These are phyloP conservation scores for Drosophila ananassae DNA, from an alignment of 1,140 invertebrate genomes.

Conservation along the genomic window DNA sequence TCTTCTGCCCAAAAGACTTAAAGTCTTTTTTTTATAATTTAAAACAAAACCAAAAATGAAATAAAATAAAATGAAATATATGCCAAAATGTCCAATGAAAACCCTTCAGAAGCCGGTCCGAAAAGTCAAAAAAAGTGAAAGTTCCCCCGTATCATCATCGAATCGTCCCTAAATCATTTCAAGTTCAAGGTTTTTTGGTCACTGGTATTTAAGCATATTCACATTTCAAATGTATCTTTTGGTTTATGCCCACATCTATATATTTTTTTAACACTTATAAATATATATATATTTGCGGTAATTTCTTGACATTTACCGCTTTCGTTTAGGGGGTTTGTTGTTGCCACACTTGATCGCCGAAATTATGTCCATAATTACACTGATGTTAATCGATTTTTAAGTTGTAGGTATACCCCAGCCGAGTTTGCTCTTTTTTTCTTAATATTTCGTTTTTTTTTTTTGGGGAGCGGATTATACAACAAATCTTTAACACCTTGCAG, in stretches of 20 bases:
- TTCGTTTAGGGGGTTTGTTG: conserved; percentile 60
- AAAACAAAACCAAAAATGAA: conserved; percentile 4
- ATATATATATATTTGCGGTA: conserved; percentile 35
- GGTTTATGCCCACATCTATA: conserved; percentile 10
- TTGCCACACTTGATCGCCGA: conserved; percentile 68
- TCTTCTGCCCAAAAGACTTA: conserved; percentile 13
- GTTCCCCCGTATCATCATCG: conserved; percentile 2
- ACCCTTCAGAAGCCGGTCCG: conserved; percentile 52
- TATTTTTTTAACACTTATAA: conserved; percentile 5
- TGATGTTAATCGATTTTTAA: conserved; percentile 79
- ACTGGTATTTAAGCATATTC: conserved; percentile 59
- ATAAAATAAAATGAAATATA: not conserved
- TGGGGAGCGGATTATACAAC: conserved; percentile 66
- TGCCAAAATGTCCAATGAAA: conserved; percentile 38
- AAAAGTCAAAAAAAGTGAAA: conserved; percentile 58
- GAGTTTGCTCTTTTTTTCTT: conserved; percentile 15
- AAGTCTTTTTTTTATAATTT: not conserved
- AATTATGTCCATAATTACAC: conserved; percentile 75
- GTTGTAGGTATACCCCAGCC: conserved; percentile 37
- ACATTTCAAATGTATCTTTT: conserved; percentile 15
- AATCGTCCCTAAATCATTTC: conserved; percentile 41
- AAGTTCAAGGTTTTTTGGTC: conserved; percentile 73
- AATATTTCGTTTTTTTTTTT: conserved; percentile 16
- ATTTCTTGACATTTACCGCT: conserved; percentile 57
- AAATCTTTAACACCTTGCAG: conserved; percentile 77